Conservation (phyloP, 2,113 vertebrate species). For the Cynoglossus semilaevis region DNA sequence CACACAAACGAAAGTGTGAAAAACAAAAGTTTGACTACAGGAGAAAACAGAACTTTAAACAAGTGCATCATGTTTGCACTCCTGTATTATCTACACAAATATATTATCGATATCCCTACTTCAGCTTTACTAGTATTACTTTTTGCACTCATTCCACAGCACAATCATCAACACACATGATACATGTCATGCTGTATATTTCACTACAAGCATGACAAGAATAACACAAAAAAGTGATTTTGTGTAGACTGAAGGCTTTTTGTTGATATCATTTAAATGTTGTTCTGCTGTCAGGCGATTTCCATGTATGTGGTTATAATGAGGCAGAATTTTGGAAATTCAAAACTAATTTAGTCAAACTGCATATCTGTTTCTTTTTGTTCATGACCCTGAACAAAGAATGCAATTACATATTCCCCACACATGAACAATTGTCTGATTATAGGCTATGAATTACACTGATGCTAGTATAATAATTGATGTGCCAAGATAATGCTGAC, state of each 20-base stretch:
- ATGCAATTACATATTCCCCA: constrained; percentile 2
- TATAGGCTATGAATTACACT: constrained; percentile 19
- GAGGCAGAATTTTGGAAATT: too few relatives aligned
- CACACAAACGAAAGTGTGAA: constrained; percentile 5
- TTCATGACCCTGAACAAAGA: constrained; percentile 10
- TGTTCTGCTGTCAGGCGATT: too few relatives aligned
- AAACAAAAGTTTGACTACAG: constrained; percentile 30
- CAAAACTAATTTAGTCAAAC: too few relatives aligned
- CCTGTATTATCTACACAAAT: constrained; percentile 51
- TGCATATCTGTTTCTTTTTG: too few relatives aligned
- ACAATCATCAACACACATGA: constrained; percentile 56
- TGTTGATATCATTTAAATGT: too few relatives aligned
- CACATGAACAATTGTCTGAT: not conserved
- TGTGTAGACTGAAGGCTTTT: too few relatives aligned
- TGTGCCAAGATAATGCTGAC: constrained; percentile 21
- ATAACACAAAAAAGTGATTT: too few relatives aligned
- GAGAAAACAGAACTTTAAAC: constrained; percentile 26
- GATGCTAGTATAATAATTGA: constrained; percentile 3
- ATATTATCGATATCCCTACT: constrained; percentile 43
- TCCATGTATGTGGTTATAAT: too few relatives aligned
- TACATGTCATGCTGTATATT: constrained; percentile 42
- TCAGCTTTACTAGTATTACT: constrained; percentile 45
- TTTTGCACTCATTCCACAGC: constrained; percentile 63
- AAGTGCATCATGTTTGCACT: constrained; percentile 43
- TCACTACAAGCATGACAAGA: constrained; percentile 27